Conservation (phyloP, 2,797 vertebrate genomes). For the Sebastes nivosus region DNA sequence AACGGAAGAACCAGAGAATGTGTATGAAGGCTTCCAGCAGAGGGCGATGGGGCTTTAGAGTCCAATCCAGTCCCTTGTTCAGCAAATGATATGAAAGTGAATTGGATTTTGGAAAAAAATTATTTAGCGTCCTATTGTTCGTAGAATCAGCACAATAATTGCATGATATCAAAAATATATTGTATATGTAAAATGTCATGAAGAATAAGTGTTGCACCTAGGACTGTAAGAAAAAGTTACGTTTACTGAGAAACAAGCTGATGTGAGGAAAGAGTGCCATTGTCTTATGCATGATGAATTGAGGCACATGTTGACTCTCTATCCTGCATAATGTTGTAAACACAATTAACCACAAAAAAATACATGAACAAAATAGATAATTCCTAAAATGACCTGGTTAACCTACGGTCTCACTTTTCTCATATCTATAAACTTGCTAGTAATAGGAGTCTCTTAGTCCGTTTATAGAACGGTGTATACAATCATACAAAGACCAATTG, state of each 20-base stretch:
- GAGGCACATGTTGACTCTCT: too few species aligned
- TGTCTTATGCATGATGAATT: neutral
- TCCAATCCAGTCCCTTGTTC: neutral
- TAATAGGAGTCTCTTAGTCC: neutral
- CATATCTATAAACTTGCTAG: neutral
- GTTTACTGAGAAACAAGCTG: neutral
- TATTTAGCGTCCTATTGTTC: rapidly evolving
- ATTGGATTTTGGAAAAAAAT: neutral
- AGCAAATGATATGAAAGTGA: neutral
- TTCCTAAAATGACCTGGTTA: too few species aligned
- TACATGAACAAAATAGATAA: too few species aligned
- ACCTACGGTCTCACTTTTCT: neutral
- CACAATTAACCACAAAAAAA: neutral
- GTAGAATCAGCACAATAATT: neutral
- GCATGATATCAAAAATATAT: neutral
- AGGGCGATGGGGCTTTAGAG: neutral
- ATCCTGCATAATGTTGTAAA: neutral
- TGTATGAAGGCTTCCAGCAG: neutral
- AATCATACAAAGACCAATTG: neutral
- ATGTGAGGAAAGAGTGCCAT: neutral
- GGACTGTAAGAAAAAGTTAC: neutral
- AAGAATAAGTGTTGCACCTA: neutral
- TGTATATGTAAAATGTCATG: neutral
- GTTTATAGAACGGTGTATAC: neutral
- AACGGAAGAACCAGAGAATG: neutral